Base-by-base conservation (phyloP, 2,797 vertebrate genomes). In the Picus viridis region DNA sequence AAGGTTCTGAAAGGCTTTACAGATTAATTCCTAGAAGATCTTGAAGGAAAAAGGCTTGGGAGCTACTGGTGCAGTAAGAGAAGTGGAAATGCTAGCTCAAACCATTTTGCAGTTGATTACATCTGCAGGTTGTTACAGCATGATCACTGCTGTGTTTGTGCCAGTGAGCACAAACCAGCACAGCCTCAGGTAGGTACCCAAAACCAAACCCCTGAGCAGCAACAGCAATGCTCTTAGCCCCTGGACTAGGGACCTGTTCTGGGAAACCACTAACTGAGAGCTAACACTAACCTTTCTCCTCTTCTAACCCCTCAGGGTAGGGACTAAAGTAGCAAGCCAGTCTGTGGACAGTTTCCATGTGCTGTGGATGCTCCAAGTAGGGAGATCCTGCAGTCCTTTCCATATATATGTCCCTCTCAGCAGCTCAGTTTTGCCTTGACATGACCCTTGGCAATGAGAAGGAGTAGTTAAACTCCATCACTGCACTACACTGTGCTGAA, bases 311-410 rank as follows among this genome's bases (percentile, higher is more conserved):
- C 27, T 54, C 32, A 8, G 26, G 29, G 27, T 41, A 57, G 3
- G 9, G 12, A 69, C 29, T 20, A 65, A 49, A 64, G 54, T 9
- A 43, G 39, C 54, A 15, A 67, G 15, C 0, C 36, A 36, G 34
- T 18, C 13, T 0, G 0, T 18, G 23, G 7, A 3, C 1, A 20
- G 26, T 23, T 63, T 29, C 53, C 49, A 12, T 1, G 7, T 4
- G 9, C 10, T 14, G 27, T 12, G 54, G 32, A 36, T 63, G 78
- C 24, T 39, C 29, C 27, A 29, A 24, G 36, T 17, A 72, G 22
- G 20, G 26, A 36, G 16, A 53, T 19, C 29, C 32, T 39, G 26
- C 34, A 53, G 36, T 47, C 47, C 20, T 49, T 49, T 22, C 9
- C 11, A 23, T 22, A 47, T 47, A 47, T 18, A 47, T 23, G 20